Evolutionary conservation across 2,888 invertebrate species (phyloP), one percentile per base, ranked within the genome.

Genomic region (Spisula subtruncata): DNA sequence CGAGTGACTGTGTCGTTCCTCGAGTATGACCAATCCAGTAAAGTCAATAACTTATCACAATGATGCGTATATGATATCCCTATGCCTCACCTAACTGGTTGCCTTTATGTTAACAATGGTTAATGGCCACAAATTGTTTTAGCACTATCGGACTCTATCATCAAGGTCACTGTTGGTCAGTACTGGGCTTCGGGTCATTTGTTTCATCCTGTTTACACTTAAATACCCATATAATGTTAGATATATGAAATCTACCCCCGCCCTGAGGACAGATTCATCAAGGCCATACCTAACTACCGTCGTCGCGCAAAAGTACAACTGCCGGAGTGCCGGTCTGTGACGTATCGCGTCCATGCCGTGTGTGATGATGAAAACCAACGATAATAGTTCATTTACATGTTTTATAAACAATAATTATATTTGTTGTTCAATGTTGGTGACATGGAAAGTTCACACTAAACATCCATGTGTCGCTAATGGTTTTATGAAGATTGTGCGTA

Each of bases 141-240:
- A n/a, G 66, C 29, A 10, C 60, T 84, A 84, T 88, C 88, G 60
- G 6, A 56, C 56, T 80, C 79, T 46, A 32, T 46, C 2, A 84
- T 87, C 87, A 87, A 83, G 82, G 83, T 83, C 80, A 87, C 12
- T 20, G 80, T 41, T 25, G 87, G 82, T 82, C 81, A 87, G 32
- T 25, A n/a, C 0, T 5, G 20, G 0, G 71, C 82, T 75, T 4
- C 20, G 16, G 81, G 87, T 71, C 32, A 82, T 48, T 66, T 82
- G 48, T 48, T 48, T 66, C 56, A 86, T 66, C 75, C 75, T 16
- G 29, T 12, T 32, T 35, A 75, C 75, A 35, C 75, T 75, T 75
- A 75, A 75, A 75, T 35, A 32, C 32, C 18, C 32, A 32, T 35
- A 35, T 75, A 12, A 75, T 32, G n/a, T 16, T 35, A 75, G 29